These are phyloP conservation scores for Acanthurus lineatus DNA, from an alignment of 2,797 vertebrate genomes.

Conservation along the genomic window DNA sequence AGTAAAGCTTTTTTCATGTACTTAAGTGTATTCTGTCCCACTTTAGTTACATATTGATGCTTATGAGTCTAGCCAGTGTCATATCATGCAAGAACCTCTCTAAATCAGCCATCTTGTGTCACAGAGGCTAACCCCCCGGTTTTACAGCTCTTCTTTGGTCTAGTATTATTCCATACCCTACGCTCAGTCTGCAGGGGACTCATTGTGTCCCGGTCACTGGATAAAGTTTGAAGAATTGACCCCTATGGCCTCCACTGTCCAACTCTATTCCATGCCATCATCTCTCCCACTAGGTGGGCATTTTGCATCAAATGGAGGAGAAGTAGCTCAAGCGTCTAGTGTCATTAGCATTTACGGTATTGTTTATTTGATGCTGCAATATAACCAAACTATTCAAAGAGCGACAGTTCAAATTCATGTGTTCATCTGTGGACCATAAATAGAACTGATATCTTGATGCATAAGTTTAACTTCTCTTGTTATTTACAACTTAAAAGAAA, in stretches of 20 bases:
- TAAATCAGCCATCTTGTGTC: constrained; percentile 71
- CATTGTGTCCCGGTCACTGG: constrained; percentile 68
- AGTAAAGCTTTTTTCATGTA: neutral
- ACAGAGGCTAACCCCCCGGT: constrained; percentile 36
- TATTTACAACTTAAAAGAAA: too few species aligned
- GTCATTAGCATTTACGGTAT: constrained; percentile 23
- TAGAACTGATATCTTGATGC: neutral
- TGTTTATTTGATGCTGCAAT: constrained; percentile 21
- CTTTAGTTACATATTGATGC: constrained; percentile 40
- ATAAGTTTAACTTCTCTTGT: too few species aligned
- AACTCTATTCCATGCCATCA: constrained; percentile 64
- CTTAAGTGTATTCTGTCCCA: constrained; percentile 22
- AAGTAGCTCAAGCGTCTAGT: constrained; percentile 30
- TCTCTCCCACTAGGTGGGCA: constrained; percentile 56
- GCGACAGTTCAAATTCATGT: neutral
- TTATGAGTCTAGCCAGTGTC: constrained; percentile 50
- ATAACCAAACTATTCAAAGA: neutral
- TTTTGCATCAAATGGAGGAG: constrained; percentile 53
- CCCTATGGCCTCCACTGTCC: constrained; percentile 61
- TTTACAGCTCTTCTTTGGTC: constrained; percentile 31
- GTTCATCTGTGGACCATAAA: constrained; percentile 7
- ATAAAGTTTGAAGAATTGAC: constrained; percentile 56
- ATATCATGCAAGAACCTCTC: constrained; percentile 68
- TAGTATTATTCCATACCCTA: constrained; percentile 53
- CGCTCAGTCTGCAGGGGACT: constrained; percentile 51